Conservation (phyloP, 2,888 invertebrate species). For the Lasioglossum lativentre region DNA sequence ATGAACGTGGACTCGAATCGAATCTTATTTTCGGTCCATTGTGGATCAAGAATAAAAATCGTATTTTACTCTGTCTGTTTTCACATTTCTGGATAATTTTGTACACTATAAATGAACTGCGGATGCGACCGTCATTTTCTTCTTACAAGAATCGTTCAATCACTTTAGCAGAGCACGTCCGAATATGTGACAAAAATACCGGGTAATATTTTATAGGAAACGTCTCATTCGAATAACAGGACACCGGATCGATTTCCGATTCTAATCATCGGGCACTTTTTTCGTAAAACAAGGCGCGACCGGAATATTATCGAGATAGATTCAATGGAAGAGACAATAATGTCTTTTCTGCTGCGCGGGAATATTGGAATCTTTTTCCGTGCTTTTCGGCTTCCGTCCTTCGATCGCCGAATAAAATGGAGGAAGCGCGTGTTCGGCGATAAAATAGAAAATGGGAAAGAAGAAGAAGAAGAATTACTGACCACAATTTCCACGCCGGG, state of each 20-base stretch:
- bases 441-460: neutral
- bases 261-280: neutral
- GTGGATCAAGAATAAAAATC: neutral
- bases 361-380: neutral
- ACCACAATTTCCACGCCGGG: constrained; percentile 89
- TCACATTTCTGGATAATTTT: neutral
- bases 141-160: neutral
- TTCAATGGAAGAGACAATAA: neutral
- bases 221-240: neutral
- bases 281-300: constrained; percentile 8
- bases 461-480: constrained; percentile 82
- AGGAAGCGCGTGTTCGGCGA: neutral
- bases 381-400: neutral
- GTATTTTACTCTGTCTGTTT: neutral
- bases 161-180: neutral
- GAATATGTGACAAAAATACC: neutral
- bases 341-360: neutral
- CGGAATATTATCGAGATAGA: neutral
- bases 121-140: neutral
- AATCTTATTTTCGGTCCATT: neutral
- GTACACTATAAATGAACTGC: neutral
- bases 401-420: neutral
- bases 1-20: neutral
- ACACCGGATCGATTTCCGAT: neutral
- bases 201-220: neutral